Evolutionary conservation across 2,113 vertebrate genomes (phyloP).

Genomic region (Charadrius vociferus): DNA sequence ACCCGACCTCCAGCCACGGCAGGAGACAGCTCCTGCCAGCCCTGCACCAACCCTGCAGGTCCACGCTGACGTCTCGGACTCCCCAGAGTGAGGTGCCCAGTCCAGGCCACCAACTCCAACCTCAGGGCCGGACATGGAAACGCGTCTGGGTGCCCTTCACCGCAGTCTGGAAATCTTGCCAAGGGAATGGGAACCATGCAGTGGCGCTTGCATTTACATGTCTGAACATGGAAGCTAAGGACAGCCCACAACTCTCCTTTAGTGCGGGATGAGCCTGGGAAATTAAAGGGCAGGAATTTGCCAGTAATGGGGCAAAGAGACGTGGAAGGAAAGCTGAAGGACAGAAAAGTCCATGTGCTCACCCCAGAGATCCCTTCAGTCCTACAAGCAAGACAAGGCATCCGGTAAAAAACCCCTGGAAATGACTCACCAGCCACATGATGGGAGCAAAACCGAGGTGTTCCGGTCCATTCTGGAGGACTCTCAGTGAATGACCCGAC

Average conservation of each 20-base stretch:
- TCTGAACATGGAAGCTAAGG: neutral
- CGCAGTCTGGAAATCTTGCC: neutral
- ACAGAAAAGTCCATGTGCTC: neutral
- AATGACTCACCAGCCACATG: neutral
- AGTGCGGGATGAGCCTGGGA: neutral
- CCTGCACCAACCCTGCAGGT: neutral
- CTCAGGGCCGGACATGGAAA: neutral
- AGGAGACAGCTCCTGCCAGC: neutral
- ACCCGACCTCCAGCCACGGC: no score
- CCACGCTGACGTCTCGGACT: fast-evolving
- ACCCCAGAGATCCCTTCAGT: neutral
- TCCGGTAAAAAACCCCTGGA: neutral
- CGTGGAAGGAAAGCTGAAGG: neutral
- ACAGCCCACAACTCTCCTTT: neutral
- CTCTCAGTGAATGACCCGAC: neutral
- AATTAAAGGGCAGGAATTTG: neutral
- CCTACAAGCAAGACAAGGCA: neutral
- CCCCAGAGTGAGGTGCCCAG: neutral
- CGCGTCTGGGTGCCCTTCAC: neutral
- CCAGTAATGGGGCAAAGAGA: neutral
- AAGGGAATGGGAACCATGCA: neutral
- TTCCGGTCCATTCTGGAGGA: neutral
- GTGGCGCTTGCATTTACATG: neutral
- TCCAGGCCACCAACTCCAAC: fast-evolving
- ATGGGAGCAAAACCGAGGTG: neutral